Conservation (phyloP, 2,797 vertebrate genomes). For the Cephalopachus bancanus region DNA sequence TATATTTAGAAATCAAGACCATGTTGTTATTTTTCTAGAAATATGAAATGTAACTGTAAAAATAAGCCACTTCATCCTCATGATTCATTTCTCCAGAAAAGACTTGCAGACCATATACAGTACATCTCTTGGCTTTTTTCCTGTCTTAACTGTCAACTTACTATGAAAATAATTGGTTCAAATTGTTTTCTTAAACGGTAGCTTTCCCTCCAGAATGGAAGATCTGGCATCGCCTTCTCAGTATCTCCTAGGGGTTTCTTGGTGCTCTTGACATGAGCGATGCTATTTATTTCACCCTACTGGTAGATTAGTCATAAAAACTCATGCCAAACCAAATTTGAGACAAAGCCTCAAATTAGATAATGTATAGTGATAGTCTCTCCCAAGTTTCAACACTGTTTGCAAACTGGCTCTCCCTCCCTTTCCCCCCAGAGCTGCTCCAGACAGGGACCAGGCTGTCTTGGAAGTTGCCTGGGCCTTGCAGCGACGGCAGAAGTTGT, state of each 20-base stretch:
- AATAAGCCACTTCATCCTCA: conserved; percentile 22
- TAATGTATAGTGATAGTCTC: conserved; percentile 36
- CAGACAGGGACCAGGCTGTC: conserved; percentile 23
- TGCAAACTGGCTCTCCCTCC: conserved; percentile 51
- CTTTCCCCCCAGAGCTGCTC: conserved; percentile 50
- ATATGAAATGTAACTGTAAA: conserved; percentile 55
- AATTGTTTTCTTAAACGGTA: conserved; percentile 62
- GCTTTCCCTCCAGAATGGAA: conserved; percentile 48
- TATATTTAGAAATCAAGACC: conserved; percentile 57
- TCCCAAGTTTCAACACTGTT: conserved; percentile 67
- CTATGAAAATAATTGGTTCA: conserved; percentile 71
- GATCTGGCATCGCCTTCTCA: conserved; percentile 26
- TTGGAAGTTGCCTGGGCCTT: background rate
- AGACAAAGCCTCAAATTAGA: conserved; percentile 73
- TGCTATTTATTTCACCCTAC: conserved; percentile 77
- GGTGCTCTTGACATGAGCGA: conserved; percentile 68
- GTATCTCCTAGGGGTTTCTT: conserved; percentile 58
- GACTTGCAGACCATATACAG: conserved; percentile 42
- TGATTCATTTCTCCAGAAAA: conserved; percentile 64
- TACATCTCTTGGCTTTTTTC: conserved; percentile 54
- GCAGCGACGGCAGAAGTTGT: background rate
- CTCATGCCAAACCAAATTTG: conserved; percentile 76
- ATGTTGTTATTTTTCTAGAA: conserved; percentile 70
- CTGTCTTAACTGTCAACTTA: conserved; percentile 66
- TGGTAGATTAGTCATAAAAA: conserved; percentile 76